Percentiles rank a stretch among this genome's conserved stretches.
phyloP scores from a whole-genome alignment of 2,797 vertebrate species.

The Poecilia gillii region DNA sequence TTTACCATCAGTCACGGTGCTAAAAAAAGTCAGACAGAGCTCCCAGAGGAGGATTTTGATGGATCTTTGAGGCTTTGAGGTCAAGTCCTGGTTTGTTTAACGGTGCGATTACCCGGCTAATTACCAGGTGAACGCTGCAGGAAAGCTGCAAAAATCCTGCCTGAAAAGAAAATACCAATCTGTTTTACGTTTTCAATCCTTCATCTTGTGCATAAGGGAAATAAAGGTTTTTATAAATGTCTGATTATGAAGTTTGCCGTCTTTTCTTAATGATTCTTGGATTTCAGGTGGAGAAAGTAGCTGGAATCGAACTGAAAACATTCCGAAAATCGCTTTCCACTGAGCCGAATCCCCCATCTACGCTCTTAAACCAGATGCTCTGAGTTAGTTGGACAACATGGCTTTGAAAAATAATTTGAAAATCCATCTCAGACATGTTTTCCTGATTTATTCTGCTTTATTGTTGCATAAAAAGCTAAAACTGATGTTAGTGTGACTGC shows the following conservation, averaged over 20 bases:
- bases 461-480: background rate
- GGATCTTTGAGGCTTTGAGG: background rate
- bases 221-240: background rate
- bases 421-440: background rate
- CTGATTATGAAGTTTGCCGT: background rate
- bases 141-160: background rate
- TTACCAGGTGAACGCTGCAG: background rate
- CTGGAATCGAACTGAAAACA: background rate
- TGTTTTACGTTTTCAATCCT: background rate
- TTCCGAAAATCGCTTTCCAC: background rate
- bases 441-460: background rate
- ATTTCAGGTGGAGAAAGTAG: background rate
- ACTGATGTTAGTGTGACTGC: background rate
- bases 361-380: background rate
- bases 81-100: slow-evolving; percentile 6
- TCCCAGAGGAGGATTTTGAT: background rate
- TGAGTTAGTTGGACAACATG: background rate
- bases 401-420: background rate
- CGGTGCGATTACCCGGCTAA: background rate
- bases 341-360: background rate
- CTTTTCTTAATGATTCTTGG: background rate
- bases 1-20: background rate
- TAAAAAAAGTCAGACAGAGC: background rate
- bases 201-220: background rate
- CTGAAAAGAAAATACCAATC: background rate